phyloP scores from a whole-genome alignment of 2,888 invertebrate genomes.

The Lathronympha strigana region DNA sequence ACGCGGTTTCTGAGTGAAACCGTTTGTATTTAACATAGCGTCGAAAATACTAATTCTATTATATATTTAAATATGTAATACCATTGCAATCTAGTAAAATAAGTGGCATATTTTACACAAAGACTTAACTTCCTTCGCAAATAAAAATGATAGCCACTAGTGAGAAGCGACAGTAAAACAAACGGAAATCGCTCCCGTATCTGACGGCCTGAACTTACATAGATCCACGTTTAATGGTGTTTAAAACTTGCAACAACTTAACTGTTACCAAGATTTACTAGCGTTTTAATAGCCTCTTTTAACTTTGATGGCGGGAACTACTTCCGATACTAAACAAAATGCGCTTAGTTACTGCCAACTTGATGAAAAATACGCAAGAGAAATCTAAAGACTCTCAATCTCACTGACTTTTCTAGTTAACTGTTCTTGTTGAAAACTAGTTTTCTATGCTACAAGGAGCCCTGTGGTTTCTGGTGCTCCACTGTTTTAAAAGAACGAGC shows the following conservation, averaged over 20 bases:
- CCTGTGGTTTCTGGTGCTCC: conserved; percentile 29
- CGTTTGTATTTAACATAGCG: no score
- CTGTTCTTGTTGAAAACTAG: conserved; percentile 39
- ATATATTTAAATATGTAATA: neutral
- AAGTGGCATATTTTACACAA: neutral
- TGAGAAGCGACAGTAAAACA: conserved; percentile 25
- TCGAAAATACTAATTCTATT: no score
- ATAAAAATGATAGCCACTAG: conserved; percentile 20
- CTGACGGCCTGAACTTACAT: conserved; percentile 40
- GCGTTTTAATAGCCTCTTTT: conserved; percentile 60
- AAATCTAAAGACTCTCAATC: conserved; percentile 41
- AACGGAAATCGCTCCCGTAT: conserved; percentile 25
- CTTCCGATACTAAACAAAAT: conserved; percentile 58
- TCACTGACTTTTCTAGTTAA: conserved; percentile 42
- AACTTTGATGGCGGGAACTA: conserved; percentile 59
- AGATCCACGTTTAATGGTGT: conserved; percentile 44
- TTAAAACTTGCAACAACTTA: conserved; percentile 52
- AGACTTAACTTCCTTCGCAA: neutral
- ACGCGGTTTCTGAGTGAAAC: no score
- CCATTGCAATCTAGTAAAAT: neutral
- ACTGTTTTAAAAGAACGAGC: conserved; percentile 5
- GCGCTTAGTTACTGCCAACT: conserved; percentile 46
- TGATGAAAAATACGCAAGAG: conserved; percentile 47
- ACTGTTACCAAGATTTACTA: conserved; percentile 61
- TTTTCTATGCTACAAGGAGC: conserved; percentile 32